phyloP scores from a whole-genome alignment of 2,113 vertebrate species.

The Himantopus leucocephalus region DNA sequence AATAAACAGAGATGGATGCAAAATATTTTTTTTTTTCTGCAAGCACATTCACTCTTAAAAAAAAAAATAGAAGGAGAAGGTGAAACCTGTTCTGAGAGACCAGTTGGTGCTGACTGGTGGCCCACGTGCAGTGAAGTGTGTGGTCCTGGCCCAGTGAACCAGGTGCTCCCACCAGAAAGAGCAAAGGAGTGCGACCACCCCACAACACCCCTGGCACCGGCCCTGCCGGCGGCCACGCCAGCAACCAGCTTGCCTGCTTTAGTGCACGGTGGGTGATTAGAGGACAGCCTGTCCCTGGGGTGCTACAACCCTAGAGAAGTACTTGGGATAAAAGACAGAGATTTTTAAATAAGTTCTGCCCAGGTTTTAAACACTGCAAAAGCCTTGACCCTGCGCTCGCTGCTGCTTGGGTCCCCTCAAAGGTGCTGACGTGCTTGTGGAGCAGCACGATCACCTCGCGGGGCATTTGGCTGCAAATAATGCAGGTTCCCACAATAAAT shows the following conservation, averaged over 20 bases:
- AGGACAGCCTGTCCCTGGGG: background rate
- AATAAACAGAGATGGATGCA: background rate
- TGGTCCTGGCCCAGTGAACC: background rate
- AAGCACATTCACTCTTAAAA: background rate
- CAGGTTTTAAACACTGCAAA: background rate
- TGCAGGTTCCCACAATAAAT: background rate
- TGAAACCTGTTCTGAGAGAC: background rate
- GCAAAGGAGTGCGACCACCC: background rate
- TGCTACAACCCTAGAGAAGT: background rate
- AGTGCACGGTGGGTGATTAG: too few species aligned
- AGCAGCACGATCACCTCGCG: background rate
- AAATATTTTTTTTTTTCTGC: background rate
- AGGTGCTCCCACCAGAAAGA: background rate
- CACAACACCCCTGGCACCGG: background rate
- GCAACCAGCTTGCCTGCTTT: background rate
- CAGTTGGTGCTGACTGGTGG: background rate
- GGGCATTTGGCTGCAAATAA: background rate
- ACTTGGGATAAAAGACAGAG: too few species aligned
- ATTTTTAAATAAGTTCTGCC: background rate
- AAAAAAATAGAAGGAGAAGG: background rate
- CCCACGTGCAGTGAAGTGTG: background rate
- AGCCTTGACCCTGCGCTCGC: background rate
- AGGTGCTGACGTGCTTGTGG: background rate
- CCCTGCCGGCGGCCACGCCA: background rate
- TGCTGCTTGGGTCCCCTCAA: fast-evolving